Evolutionary conservation across 2,888 invertebrate species (phyloP), one percentile per base, ranked within the genome.

Genomic region (Gasteruption jaculator): DNA sequence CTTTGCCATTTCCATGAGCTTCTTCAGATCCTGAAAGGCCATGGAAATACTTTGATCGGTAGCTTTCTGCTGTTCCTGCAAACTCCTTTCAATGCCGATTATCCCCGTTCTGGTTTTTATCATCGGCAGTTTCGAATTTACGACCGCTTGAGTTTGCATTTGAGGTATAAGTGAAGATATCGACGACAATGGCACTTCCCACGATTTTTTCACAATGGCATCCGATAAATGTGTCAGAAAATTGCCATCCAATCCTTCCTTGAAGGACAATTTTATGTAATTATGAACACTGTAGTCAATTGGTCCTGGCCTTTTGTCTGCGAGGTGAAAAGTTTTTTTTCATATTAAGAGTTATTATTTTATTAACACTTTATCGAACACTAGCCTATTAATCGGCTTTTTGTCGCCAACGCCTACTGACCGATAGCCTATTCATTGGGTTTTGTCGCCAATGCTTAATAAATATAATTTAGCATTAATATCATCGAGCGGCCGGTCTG

Each of bases 21-120:
- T 90, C 60, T 78, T 87, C 39, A 99, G 79, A 73, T 99, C 99
- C 73, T 96, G 87, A 73, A 99, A 99, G 2, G 99, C 97, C 52
- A 86, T 77, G 11, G 82, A 83, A 56, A 99, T 97, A 63, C 88
- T 92, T 61, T 88, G 83, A 73, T 94, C 91, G 0, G 94, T 92
- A 27, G 86, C 87, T 68, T 87, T 85, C 34, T 93, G 90, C 64
- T 90, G 90, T 62, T 92, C 89, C 61, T 91, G 86, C 47, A 97
- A 79, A 57, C 87, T 85, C 57, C 91, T 79, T 71, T 99, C 97
- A 55, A 99, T 99, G 2, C 97, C 97, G 30, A 91, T 87, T 60
- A 99, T 97, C 33, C 97, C 97, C 6, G 86, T 85, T 35, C 88
- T 75, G 30, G 85, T 78, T 70, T 86, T 86, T 36, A 86, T 84